These are phyloP conservation scores for Yponomeuta plumbellus DNA, from an alignment of 2,888 invertebrate genomes.

Conservation along the genomic window DNA sequence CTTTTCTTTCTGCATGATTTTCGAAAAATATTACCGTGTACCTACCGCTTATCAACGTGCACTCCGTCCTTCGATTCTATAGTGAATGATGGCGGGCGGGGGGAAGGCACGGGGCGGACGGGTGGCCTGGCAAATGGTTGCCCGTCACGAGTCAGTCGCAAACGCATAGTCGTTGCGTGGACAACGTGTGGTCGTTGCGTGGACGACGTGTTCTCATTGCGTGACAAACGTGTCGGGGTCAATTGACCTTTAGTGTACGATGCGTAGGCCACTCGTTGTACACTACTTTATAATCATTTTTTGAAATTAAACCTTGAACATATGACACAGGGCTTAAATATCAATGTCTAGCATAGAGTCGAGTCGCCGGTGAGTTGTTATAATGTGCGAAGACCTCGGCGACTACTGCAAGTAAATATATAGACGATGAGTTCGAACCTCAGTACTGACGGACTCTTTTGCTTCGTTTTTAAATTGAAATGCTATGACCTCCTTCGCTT, in stretches of 20 bases:
- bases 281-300: constrained; percentile 14
- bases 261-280: constrained; percentile 14
- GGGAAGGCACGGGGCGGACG: constrained; percentile 15
- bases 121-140: neutral
- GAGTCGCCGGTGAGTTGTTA: constrained; percentile 12
- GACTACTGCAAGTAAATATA: too few relatives aligned
- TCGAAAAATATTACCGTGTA: constrained; percentile 18
- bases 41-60: constrained; percentile 16
- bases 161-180: too few relatives aligned
- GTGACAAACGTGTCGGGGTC: too few relatives aligned
- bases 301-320: neutral
- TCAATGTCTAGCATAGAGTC: too few relatives aligned
- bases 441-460: too few relatives aligned
- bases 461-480: too few relatives aligned
- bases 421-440: too few relatives aligned
- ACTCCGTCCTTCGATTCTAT: constrained; percentile 18
- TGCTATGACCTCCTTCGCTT: too few relatives aligned
- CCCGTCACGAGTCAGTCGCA: too few relatives aligned
- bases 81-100: constrained; percentile 18
- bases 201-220: too few relatives aligned
- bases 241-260: too few relatives aligned
- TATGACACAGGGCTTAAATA: neutral
- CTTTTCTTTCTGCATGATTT: constrained; percentile 22
- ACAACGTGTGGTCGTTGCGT: too few relatives aligned
- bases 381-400: neutral